Evolutionary conservation across 2,888 invertebrate genomes (phyloP).

Genomic region (Parthenolecanium corni): DNA sequence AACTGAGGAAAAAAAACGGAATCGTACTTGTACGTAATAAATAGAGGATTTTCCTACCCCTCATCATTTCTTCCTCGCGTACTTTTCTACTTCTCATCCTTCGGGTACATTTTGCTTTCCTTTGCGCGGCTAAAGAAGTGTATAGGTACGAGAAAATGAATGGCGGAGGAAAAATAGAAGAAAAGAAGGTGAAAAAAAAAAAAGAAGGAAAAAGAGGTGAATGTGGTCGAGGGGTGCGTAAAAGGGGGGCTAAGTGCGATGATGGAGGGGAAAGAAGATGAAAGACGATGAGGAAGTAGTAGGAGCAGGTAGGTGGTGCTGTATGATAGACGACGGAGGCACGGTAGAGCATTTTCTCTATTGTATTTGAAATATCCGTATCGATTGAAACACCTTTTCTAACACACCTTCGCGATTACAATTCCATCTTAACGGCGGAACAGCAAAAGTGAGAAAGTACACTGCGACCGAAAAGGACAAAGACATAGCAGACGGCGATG

Average conservation of each 20-base stretch:
- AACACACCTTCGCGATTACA: constrained; percentile 28
- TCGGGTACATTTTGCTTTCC: neutral
- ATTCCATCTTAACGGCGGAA: constrained; percentile 23
- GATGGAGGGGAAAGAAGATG: too few relatives aligned
- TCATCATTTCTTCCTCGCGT: constrained; percentile 18
- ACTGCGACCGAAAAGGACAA: neutral
- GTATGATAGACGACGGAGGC: constrained; percentile 21
- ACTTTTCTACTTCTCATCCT: too few relatives aligned
- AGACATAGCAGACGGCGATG: too few relatives aligned
- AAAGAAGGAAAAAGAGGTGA: constrained; percentile 5
- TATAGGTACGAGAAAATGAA: neutral
- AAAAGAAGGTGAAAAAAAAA: neutral
- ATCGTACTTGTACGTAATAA: neutral
- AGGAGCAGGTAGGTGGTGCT: constrained; percentile 19
- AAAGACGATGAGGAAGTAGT: neutral
- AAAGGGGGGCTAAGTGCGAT: too few relatives aligned
- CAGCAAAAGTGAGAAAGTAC: constrained; percentile 11
- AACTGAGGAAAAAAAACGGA: neutral
- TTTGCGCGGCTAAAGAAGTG: too few relatives aligned
- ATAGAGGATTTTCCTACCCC: constrained; percentile 12
- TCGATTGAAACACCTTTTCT: constrained; percentile 29
- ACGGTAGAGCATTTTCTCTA: constrained; percentile 28
- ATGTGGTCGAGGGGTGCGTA: too few relatives aligned
- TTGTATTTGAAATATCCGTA: constrained; percentile 28
- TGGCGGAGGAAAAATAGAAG: too few relatives aligned